Evolutionary conservation across 2,797 vertebrate genomes (phyloP), one percentile per base, ranked within the genome.

Genomic region (Merluccius polli): DNA sequence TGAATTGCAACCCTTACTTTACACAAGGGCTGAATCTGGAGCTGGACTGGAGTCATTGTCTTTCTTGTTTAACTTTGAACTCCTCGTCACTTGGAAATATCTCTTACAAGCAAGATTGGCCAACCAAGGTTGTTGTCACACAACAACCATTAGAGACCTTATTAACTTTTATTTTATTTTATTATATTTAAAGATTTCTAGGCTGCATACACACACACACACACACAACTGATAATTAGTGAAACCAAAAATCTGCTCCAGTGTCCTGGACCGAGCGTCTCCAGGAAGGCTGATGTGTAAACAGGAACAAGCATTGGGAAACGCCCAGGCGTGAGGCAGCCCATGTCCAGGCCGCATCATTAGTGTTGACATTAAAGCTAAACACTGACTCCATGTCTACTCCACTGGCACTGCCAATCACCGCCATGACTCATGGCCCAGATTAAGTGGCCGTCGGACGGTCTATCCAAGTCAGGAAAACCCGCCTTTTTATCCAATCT

Each of bases 211-310:
- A 21, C 18, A 52, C 44, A 15, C 44, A 52, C 12, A 52, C 44
- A 52, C 33, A 35, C 33, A 35, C 33, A 32, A 70, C 68, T 15
- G 18, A 44, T 70, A 69, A 21, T 41, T 35, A 4, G 15, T 31
- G 41, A 72, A 78, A 79, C 41, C 68, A 73, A 36, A 70, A 48
- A 78, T 75, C 72, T 59, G 18, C 52, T 77, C 75, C 12, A 76
- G 29, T 74, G 35, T 75, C 74, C 71, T 68, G 31, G 15, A 30
- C 1, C n/a, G 75, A 48, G 63, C 41, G 30, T 87, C 76, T 86
- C 86, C 71, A 88, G 87, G 87, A 87, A 87, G 84, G 79, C 81
- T 82, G 82, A 83, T 72, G 81, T 80, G 85, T 91, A 92, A 92
- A 92, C 90, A 91, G 87, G 84, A 91, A 88, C 74, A 86, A 84